These are phyloP conservation scores for Dermolepida albohirtum DNA, from an alignment of 2,888 invertebrate genomes.

Conservation along the genomic window DNA sequence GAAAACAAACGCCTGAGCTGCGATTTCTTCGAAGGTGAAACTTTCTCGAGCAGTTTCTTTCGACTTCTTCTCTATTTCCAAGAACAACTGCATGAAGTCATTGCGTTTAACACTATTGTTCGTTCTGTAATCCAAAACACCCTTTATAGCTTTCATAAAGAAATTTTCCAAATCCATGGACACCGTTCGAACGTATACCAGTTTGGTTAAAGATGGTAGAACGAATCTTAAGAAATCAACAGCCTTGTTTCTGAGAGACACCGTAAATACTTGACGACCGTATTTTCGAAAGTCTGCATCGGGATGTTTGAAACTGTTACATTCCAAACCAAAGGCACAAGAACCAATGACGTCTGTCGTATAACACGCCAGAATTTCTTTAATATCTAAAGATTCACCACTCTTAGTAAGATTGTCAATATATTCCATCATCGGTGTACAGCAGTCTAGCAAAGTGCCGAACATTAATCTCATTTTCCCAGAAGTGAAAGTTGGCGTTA, in stretches of 20 bases:
- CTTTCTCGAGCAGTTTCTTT: slow-evolving; percentile 6
- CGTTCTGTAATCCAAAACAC: slow-evolving; percentile 52
- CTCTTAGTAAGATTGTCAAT: background rate
- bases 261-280: slow-evolving; percentile 27
- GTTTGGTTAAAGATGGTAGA: slow-evolving; percentile 1
- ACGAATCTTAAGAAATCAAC: background rate
- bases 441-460: slow-evolving; percentile 32
- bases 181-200: background rate
- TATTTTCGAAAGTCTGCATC: slow-evolving; percentile 39
- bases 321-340: slow-evolving; percentile 40
- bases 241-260: background rate
- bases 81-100: slow-evolving; percentile 60
- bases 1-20: slow-evolving; percentile 62
- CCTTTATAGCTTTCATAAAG: slow-evolving; percentile 38
- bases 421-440: slow-evolving; percentile 18
- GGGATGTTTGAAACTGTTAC: slow-evolving; percentile 38
- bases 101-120: slow-evolving; percentile 49
- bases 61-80: slow-evolving; percentile 50
- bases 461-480: slow-evolving; percentile 41
- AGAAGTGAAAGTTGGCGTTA: slow-evolving; percentile 39
- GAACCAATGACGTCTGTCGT: slow-evolving; percentile 42
- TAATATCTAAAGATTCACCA: slow-evolving; percentile 29
- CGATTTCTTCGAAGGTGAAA: slow-evolving; percentile 46
- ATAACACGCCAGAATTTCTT: slow-evolving; percentile 40
- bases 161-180: background rate